Evolutionary conservation across 2,797 vertebrate genomes (phyloP).

Genomic region (Acipenser oxyrinchus): DNA sequence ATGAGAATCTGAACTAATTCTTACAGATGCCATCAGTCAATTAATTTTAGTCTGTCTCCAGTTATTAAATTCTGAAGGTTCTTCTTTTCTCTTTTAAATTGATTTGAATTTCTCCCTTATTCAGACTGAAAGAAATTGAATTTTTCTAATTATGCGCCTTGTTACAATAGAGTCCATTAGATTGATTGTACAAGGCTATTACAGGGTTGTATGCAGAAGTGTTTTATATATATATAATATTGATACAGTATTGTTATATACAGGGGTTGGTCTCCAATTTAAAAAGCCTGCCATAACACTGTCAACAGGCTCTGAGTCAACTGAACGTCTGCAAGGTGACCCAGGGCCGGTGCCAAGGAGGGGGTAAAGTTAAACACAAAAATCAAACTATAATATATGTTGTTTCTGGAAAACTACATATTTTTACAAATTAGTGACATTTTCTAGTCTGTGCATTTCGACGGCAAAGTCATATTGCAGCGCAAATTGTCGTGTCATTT

Average conservation of each 20-base stretch:
- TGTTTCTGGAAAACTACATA: too few relatives aligned
- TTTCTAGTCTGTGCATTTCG: too few relatives aligned
- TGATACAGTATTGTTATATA: not conserved
- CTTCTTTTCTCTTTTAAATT: slow-evolving; percentile 66
- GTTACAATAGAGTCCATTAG: slow-evolving; percentile 37
- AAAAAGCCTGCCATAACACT: too few relatives aligned
- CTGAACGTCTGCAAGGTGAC: too few relatives aligned
- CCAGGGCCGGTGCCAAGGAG: too few relatives aligned
- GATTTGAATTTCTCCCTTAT: slow-evolving; percentile 67
- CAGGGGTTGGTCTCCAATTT: too few relatives aligned
- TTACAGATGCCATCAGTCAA: slow-evolving; percentile 69
- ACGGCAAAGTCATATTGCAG: too few relatives aligned
- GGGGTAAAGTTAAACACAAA: too few relatives aligned
- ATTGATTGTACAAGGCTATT: slow-evolving; percentile 23
- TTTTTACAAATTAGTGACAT: too few relatives aligned
- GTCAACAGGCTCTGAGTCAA: too few relatives aligned
- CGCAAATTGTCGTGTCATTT: too few relatives aligned
- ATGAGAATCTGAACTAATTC: slow-evolving; percentile 78
- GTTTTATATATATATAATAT: slow-evolving; percentile 17
- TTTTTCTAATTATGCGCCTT: slow-evolving; percentile 70
- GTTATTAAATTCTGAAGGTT: slow-evolving; percentile 76
- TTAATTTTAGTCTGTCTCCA: slow-evolving; percentile 53
- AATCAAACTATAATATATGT: too few relatives aligned
- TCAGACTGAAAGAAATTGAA: slow-evolving; percentile 69
- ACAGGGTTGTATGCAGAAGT: slow-evolving; percentile 12